Conservation (phyloP, 2,113 vertebrate species). For the Alouatta palliata region DNA sequence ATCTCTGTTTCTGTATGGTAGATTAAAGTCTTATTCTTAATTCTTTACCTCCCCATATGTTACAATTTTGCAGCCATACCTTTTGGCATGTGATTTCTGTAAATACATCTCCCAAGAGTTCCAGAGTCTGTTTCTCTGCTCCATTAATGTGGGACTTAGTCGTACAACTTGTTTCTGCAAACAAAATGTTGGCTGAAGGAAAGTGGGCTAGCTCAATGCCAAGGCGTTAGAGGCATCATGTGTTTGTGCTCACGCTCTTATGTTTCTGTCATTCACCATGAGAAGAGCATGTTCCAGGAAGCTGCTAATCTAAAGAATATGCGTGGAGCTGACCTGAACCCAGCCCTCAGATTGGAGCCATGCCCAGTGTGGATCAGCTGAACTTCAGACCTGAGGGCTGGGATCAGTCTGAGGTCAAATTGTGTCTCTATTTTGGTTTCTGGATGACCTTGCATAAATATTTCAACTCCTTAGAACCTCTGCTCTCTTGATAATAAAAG, state of each 20-base stretch:
- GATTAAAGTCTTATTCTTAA: not conserved
- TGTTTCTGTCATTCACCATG: not conserved
- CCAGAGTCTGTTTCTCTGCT: not conserved
- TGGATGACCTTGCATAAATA: not conserved
- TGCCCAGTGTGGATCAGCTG: not conserved
- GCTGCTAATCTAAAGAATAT: not conserved
- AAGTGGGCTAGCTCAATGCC: not conserved
- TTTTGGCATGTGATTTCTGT: not conserved
- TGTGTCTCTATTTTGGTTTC: not conserved
- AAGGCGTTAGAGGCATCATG: not conserved
- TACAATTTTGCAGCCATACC: not conserved
- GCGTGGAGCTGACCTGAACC: not conserved
- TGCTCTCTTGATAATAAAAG: not conserved
- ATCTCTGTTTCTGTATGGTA: not conserved
- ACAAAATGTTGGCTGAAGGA: not conserved
- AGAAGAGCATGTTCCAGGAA: not conserved
- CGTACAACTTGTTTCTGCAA: not conserved
- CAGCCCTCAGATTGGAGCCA: not conserved
- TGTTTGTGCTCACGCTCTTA: not conserved
- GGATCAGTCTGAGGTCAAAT: not conserved
- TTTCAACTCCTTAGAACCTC: not conserved
- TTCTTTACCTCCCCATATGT: not conserved
- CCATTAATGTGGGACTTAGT: not conserved
- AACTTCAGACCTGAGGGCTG: not conserved
- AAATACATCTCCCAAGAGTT: not conserved